phyloP scores from a whole-genome alignment of 1,140 invertebrate species.

The Agraylea sexmaculata region DNA sequence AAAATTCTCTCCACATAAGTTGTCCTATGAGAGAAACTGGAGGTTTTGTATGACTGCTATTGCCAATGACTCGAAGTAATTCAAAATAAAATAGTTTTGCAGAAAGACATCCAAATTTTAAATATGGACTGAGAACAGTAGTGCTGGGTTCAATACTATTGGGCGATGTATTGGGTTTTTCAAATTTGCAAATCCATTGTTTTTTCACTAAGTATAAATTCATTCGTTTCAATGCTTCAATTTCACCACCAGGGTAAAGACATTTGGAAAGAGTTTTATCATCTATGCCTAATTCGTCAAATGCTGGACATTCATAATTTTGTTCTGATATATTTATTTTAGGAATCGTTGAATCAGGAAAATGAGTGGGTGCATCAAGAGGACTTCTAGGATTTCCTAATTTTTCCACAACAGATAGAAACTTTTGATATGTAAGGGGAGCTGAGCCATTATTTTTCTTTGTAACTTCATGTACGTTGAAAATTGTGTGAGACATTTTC shows the following conservation, averaged over 20 bases:
- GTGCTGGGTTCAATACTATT: constrained; percentile 60
- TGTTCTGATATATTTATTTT: constrained; percentile 37
- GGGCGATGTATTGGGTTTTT: constrained; percentile 60
- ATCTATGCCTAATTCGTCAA: constrained; percentile 46
- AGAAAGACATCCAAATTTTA: constrained; percentile 64
- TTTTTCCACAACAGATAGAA: constrained; percentile 46
- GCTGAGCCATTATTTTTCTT: constrained; percentile 50
- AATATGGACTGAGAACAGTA: constrained; percentile 60
- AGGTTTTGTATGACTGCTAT: constrained; percentile 42
- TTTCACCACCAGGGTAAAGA: constrained; percentile 56
- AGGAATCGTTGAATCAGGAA: constrained; percentile 37
- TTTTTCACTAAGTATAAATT: constrained; percentile 46
- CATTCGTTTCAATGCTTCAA: constrained; percentile 51
- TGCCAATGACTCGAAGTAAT: constrained; percentile 42
- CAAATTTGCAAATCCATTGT: constrained; percentile 60
- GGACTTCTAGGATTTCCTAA: constrained; percentile 41
- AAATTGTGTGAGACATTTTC: constrained; percentile 58
- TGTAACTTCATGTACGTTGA: constrained; percentile 50
- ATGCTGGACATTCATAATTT: constrained; percentile 45
- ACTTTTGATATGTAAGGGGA: constrained; percentile 61
- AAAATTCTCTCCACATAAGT: constrained; percentile 66
- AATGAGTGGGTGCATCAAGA: constrained; percentile 32
- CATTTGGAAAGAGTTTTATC: constrained; percentile 31
- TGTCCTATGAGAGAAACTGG: constrained; percentile 53
- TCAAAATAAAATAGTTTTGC: constrained; percentile 51